Percentiles rank a stretch among this genome's conserved stretches.
Evolutionary conservation across 2,797 vertebrate species (phyloP).

Genomic region (Phrynocephalus forsythii): DNA sequence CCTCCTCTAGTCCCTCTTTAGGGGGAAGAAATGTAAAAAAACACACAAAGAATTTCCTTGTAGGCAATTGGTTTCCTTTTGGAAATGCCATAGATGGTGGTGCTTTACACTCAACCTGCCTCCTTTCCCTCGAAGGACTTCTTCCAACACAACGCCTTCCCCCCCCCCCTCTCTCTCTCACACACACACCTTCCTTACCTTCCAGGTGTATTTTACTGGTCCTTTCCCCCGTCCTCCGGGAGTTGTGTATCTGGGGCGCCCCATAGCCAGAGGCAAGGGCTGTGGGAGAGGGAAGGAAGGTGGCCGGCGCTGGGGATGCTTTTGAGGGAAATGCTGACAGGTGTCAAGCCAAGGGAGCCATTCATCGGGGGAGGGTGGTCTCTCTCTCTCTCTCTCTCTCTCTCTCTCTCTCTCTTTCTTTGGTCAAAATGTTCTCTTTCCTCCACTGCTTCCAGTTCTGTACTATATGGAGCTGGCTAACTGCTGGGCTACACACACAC

Average conservation of each 20-base stretch:
- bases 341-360: not conserved
- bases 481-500: constrained; percentile 28
- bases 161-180: too few species aligned
- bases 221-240: too few species aligned
- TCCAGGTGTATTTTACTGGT: too few species aligned
- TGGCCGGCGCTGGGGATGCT: not conserved
- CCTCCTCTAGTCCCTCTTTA: not conserved
- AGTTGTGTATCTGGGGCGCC: not conserved
- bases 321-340: not conserved
- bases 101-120: too few species aligned
- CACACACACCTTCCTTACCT: too few species aligned
- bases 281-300: not conserved
- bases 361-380: not conserved
- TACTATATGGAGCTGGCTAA: not conserved
- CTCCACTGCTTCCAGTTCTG: too few species aligned
- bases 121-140: not conserved
- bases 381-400: too few species aligned
- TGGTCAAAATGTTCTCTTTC: not conserved
- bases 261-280: constrained; percentile 1
- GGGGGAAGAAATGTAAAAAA: not conserved
- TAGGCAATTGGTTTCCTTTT: too few species aligned
- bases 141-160: not conserved
- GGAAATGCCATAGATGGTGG: too few species aligned
- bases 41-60: not conserved
- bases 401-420: not conserved